Evolutionary conservation across 1,140 invertebrate genomes (phyloP).

Genomic region (Cyphomyrmex costatus): DNA sequence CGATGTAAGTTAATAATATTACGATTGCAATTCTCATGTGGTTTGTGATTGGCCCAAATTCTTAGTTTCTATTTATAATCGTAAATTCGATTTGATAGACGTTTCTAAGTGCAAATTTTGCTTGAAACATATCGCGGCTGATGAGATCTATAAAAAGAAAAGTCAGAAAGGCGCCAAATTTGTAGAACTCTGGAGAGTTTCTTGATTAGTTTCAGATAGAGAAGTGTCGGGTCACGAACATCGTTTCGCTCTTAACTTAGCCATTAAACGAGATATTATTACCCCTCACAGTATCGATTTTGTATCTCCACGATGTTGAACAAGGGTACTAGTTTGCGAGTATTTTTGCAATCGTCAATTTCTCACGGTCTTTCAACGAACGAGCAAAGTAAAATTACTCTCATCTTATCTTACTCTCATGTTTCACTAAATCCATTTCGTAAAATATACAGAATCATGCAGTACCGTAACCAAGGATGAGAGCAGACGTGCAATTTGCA

Average conservation of each 20-base stretch:
- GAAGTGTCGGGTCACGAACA: constrained; percentile 53
- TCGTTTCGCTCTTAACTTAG: constrained; percentile 54
- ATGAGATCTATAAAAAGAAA: constrained; percentile 45
- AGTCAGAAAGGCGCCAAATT: constrained; percentile 25
- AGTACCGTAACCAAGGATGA: constrained; percentile 14
- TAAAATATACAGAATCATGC: not conserved
- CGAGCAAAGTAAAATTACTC: constrained; percentile 24
- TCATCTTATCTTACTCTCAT: constrained; percentile 46
- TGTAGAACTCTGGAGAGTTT: constrained; percentile 56
- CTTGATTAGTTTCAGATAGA: constrained; percentile 54
- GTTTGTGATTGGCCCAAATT: not conserved
- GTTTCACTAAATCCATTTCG: constrained; percentile 22
- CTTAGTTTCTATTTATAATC: constrained; percentile 38
- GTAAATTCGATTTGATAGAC: constrained; percentile 24
- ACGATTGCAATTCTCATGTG: not conserved
- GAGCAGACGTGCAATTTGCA: constrained; percentile 72
- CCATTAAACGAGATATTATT: constrained; percentile 57
- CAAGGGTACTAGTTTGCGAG: constrained; percentile 8
- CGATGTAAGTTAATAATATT: constrained; percentile 17
- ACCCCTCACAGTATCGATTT: constrained; percentile 41
- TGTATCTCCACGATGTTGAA: constrained; percentile 27
- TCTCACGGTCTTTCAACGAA: constrained; percentile 20
- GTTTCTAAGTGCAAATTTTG: constrained; percentile 8
- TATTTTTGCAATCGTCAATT: constrained; percentile 35
- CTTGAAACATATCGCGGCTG: constrained; percentile 5